A percentile compares a stretch with the other conserved stretches of the same genome.
These are phyloP conservation scores for Malacoraja senta DNA, from an alignment of 2,797 vertebrate genomes.

Conservation along the genomic window DNA sequence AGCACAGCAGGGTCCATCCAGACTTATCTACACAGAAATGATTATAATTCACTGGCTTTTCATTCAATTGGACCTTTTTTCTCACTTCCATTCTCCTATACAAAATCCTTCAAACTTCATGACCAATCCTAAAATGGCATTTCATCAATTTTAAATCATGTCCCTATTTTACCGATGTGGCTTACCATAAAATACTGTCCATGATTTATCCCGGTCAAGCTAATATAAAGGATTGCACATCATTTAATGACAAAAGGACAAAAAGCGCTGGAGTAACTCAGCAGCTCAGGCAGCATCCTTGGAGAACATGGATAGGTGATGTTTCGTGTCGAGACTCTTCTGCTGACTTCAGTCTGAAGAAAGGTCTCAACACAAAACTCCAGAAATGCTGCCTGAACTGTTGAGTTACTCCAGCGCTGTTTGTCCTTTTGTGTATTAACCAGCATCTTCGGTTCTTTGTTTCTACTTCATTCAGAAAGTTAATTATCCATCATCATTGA, in stretches of 20 bases:
- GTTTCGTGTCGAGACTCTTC: too few relatives aligned
- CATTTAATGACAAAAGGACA: not conserved
- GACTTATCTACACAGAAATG: not conserved
- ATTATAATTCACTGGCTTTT: not conserved
- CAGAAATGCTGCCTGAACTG: too few relatives aligned
- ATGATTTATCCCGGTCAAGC: not conserved
- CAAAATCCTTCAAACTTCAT: not conserved
- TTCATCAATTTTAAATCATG: not conserved
- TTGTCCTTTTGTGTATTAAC: too few relatives aligned
- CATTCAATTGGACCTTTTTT: too few relatives aligned
- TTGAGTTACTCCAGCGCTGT: too few relatives aligned
- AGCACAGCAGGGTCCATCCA: not conserved
- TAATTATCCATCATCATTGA: not conserved
- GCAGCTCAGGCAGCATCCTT: too few relatives aligned
- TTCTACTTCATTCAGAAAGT: not conserved
- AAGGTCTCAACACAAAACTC: too few relatives aligned
- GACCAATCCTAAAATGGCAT: not conserved
- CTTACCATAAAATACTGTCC: not conserved
- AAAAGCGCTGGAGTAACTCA: too few relatives aligned
- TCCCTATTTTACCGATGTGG: not conserved
- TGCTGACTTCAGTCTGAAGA: too few relatives aligned
- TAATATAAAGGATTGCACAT: not conserved
- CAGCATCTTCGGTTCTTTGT: too few relatives aligned
- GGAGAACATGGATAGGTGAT: too few relatives aligned
- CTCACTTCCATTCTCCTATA: too few relatives aligned